A percentile compares a stretch with the other conserved stretches of the same genome.
phyloP scores from a whole-genome alignment of 2,113 vertebrate genomes.

The Entelurus aequoreus region DNA sequence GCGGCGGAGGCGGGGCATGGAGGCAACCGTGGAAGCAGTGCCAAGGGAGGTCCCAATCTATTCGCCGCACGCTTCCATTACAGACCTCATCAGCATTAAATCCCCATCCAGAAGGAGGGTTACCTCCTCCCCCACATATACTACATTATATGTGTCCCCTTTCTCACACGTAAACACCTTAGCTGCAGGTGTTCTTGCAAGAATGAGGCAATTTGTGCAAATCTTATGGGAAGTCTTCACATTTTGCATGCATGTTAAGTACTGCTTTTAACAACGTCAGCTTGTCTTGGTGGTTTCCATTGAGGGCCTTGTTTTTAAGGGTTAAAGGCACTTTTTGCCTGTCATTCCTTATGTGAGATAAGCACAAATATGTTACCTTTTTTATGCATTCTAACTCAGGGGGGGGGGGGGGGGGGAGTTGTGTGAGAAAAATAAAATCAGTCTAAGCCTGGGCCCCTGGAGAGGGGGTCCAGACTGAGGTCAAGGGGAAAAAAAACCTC shows the following conservation, averaged over 20 bases:
- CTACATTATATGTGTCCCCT: constrained; percentile 34
- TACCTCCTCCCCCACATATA: constrained; percentile 42
- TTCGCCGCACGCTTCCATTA: constrained; percentile 66
- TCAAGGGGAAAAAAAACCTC: too few species aligned
- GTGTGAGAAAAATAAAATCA: too few species aligned
- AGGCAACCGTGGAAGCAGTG: constrained; percentile 41
- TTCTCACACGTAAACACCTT: constrained; percentile 28
- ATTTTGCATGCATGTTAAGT: constrained; percentile 1
- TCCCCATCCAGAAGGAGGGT: constrained; percentile 53
- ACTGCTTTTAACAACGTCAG: constrained; percentile 1
- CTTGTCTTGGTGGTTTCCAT: constrained; percentile 4
- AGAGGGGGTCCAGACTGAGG: too few species aligned
- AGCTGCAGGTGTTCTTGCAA: constrained; percentile 30
- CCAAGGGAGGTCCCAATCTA: constrained; percentile 60
- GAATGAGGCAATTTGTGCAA: constrained; percentile 45
- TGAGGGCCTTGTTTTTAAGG: constrained; percentile 7
- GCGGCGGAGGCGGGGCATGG: too few species aligned
- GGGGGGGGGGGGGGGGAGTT: too few species aligned
- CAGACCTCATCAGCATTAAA: constrained; percentile 69
- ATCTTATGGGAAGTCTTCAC: constrained; percentile 20
- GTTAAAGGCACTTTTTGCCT: not conserved
- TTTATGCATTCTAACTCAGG: too few species aligned
- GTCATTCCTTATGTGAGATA: too few species aligned
- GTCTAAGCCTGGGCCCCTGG: too few species aligned
- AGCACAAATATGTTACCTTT: too few species aligned